Evolutionary conservation across 2,113 vertebrate species (phyloP).

Genomic region (Propithecus coquereli): DNA sequence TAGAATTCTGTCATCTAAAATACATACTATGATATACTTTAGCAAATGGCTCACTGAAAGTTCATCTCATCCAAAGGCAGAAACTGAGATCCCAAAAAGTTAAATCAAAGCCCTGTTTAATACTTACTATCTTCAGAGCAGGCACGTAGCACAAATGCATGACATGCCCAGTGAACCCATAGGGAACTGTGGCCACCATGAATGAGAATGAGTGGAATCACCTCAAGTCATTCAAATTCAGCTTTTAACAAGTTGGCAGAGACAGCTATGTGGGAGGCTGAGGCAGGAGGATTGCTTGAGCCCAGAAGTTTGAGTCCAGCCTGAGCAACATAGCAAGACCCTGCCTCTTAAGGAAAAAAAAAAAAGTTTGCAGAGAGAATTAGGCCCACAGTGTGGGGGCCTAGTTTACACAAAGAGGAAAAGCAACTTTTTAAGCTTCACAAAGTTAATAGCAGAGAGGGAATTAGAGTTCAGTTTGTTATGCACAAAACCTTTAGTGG

Average conservation of each 20-base stretch:
- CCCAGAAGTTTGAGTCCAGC: not conserved
- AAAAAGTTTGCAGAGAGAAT: not conserved
- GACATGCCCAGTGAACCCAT: not conserved
- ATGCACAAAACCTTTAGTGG: not conserved
- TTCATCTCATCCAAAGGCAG: not conserved
- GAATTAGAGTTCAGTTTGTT: not conserved
- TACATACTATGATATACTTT: not conserved
- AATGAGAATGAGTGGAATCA: not conserved
- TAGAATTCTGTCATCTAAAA: not conserved
- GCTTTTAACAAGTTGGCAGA: not conserved
- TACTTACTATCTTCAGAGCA: not conserved
- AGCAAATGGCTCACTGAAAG: not conserved
- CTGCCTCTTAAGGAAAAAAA: not conserved
- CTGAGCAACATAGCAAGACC: not conserved
- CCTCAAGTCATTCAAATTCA: not conserved
- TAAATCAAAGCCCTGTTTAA: not conserved
- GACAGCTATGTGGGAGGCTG: not conserved
- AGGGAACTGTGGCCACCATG: not conserved
- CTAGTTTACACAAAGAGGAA: not conserved
- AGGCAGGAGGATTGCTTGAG: not conserved
- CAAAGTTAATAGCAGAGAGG: not conserved
- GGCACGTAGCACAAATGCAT: not conserved
- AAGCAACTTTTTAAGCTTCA: not conserved
- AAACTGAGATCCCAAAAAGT: not conserved
- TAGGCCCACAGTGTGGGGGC: not conserved